Conservation (phyloP, 2,888 invertebrate species). For the Brachyopa scutellaris region DNA sequence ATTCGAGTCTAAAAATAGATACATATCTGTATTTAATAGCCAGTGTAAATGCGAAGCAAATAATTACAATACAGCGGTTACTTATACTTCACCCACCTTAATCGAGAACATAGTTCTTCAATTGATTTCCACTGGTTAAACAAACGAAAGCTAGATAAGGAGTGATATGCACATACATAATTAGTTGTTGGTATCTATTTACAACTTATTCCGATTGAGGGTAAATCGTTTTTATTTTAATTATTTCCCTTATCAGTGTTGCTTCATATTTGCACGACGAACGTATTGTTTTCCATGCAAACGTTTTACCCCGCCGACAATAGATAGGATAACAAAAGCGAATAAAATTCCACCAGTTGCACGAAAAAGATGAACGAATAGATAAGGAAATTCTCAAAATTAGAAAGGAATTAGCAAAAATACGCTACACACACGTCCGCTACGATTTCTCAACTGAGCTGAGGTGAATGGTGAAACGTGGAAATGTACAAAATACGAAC, state of each 20-base stretch:
- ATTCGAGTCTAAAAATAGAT: slow-evolving; percentile 45
- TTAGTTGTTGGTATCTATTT: slow-evolving; percentile 2
- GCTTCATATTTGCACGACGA: slow-evolving; percentile 29
- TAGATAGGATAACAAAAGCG: background rate
- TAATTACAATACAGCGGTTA: too few species aligned
- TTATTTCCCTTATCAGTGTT: slow-evolving; percentile 43
- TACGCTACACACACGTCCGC: background rate
- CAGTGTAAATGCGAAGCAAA: background rate
- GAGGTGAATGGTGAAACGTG: background rate
- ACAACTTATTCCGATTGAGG: slow-evolving; percentile 6
- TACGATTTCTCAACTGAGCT: slow-evolving; percentile 23
- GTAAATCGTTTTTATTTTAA: slow-evolving; percentile 12
- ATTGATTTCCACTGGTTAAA: slow-evolving; percentile 22
- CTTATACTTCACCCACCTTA: slow-evolving; percentile 60
- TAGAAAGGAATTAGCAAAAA: background rate
- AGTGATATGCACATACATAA: slow-evolving; percentile 1
- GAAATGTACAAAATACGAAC: background rate
- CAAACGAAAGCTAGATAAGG: slow-evolving; percentile 31
- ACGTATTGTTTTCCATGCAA: background rate
- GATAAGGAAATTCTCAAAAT: background rate
- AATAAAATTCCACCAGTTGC: background rate
- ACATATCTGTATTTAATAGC: too few species aligned
- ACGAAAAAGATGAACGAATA: slow-evolving; percentile 1
- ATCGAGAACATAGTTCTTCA: slow-evolving; percentile 39
- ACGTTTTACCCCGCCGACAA: slow-evolving; percentile 9